phyloP scores from a whole-genome alignment of 2,113 vertebrate genomes.

The Isurus oxyrinchus region DNA sequence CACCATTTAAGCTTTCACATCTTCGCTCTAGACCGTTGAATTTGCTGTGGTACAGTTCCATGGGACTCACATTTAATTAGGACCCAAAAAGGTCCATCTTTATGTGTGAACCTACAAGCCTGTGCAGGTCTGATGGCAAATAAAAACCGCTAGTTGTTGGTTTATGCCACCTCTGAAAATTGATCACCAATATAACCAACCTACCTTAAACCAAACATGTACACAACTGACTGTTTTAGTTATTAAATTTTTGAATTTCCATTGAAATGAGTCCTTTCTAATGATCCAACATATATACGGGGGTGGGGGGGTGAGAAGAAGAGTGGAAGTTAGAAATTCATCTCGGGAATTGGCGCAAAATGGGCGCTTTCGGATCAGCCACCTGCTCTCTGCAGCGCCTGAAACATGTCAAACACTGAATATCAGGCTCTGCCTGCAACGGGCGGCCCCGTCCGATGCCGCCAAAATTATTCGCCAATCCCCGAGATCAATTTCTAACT shows the following conservation, averaged over 20 bases:
- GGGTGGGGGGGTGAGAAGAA: no score
- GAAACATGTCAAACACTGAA: not conserved
- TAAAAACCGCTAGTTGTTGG: not conserved
- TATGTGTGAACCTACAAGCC: no score
- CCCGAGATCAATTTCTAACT: not conserved
- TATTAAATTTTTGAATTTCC: not conserved
- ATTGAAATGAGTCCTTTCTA: not conserved
- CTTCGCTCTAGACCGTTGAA: not conserved
- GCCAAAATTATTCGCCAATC: not conserved
- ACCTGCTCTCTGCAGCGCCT: not conserved
- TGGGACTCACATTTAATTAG: not conserved
- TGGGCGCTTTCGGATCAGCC: not conserved
- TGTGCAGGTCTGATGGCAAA: no score
- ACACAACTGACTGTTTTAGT: not conserved
- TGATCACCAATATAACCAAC: not conserved
- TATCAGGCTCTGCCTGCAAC: not conserved
- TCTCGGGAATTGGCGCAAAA: not conserved
- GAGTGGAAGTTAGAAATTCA: not conserved
- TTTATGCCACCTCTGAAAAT: not conserved
- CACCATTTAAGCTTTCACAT: not conserved
- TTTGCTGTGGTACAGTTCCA: not conserved
- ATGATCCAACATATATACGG: not conserved
- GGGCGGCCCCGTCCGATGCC: not conserved
- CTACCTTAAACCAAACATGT: not conserved
- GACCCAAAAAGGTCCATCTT: not conserved